phyloP scores from a whole-genome alignment of 2,113 vertebrate species.

The Jaculus jaculus region DNA sequence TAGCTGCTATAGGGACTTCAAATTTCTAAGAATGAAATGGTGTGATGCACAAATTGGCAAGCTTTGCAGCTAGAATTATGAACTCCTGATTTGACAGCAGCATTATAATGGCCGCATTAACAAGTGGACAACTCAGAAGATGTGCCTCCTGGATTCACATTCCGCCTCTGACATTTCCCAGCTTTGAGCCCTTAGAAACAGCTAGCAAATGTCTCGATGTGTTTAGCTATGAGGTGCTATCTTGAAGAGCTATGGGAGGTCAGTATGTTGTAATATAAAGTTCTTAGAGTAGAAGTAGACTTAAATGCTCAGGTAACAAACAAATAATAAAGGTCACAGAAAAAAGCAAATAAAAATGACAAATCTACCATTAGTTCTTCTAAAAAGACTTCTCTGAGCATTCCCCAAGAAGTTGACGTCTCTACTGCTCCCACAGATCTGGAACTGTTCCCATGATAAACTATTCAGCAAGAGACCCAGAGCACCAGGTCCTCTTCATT shows the following conservation, averaged over 20 bases:
- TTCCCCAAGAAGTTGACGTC: background rate
- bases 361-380: background rate
- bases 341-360: background rate
- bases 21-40: background rate
- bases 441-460: background rate
- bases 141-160: background rate
- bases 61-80: background rate
- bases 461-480: background rate
- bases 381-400: background rate
- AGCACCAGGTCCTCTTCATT: background rate
- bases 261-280: background rate
- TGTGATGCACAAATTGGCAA: background rate
- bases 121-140: background rate
- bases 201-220: background rate
- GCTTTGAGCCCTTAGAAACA: background rate
- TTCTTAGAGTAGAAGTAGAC: background rate
- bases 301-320: background rate
- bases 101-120: background rate
- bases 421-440: too few species aligned
- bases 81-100: background rate
- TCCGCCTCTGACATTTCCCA: conserved; percentile 1
- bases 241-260: background rate
- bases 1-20: background rate
- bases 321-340: background rate
- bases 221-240: conserved; percentile 18